Evolutionary conservation across 2,113 vertebrate species (phyloP).

Genomic region (Passer domesticus): DNA sequence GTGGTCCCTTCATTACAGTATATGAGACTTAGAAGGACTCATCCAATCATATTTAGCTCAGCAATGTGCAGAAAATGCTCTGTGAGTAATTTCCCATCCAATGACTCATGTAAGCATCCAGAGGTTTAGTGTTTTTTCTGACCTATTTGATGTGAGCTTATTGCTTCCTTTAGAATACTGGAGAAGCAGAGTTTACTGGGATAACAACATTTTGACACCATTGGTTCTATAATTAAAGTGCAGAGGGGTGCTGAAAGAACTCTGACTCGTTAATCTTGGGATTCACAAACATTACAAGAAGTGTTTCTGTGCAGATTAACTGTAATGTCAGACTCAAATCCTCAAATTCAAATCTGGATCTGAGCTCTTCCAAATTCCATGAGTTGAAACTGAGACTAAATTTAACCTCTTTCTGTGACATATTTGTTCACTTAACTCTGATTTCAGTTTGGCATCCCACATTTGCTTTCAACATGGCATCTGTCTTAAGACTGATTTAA

Average conservation of each 20-base stretch:
- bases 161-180: background rate
- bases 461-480: background rate
- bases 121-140: background rate
- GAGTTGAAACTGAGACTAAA: background rate
- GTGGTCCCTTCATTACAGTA: background rate
- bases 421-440: slow-evolving; percentile 3
- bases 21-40: background rate
- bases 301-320: background rate
- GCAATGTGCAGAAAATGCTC: background rate
- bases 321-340: background rate
- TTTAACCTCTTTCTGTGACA: background rate
- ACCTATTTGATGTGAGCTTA: background rate
- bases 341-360: background rate
- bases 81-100: background rate
- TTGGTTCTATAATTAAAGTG: background rate
- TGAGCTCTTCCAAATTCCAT: background rate
- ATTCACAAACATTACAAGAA: background rate
- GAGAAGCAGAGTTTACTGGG: background rate
- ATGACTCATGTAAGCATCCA: background rate
- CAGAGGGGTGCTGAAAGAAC: background rate
- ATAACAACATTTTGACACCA: background rate
- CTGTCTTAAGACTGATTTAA: background rate
- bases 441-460: background rate
- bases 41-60: background rate
- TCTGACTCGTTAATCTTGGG: background rate